These are phyloP conservation scores for Cheilosia grossa DNA, from an alignment of 2,888 invertebrate species.

Conservation along the genomic window DNA sequence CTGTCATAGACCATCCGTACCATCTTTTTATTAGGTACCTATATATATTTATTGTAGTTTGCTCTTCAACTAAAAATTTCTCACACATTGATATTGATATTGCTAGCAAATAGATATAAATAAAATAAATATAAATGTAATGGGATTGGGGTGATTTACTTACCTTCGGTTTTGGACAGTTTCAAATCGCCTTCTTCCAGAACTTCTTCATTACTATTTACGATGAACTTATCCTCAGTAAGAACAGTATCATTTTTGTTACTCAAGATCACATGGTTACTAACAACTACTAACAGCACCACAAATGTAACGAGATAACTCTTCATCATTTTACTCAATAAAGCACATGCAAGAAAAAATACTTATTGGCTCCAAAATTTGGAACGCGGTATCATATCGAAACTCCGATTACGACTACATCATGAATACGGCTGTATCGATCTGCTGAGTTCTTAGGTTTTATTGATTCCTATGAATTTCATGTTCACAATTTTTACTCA, in stretches of 20 bases:
- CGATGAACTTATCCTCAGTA: conserved; percentile 24
- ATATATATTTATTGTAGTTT: too few relatives aligned
- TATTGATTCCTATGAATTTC: neutral
- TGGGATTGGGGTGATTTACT: neutral
- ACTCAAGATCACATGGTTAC: conserved; percentile 58
- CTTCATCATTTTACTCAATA: conserved; percentile 56
- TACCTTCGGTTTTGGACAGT: conserved; percentile 46
- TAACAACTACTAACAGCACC: conserved; percentile 68
- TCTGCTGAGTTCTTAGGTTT: neutral
- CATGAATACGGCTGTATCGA: conserved; percentile 6
- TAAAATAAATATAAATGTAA: too few relatives aligned
- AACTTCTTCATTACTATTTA: conserved; percentile 27
- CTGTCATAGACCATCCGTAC: too few relatives aligned
- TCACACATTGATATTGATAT: too few relatives aligned
- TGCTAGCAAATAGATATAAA: too few relatives aligned
- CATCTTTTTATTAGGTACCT: too few relatives aligned
- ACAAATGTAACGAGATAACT: conserved; percentile 45
- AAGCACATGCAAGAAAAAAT: conserved; percentile 38
- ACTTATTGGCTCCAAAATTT: conserved; percentile 21
- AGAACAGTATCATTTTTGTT: conserved; percentile 38
- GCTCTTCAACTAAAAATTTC: too few relatives aligned
- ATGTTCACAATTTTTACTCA: neutral
- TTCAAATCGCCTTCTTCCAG: conserved; percentile 7
- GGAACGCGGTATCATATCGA: conserved; percentile 12
- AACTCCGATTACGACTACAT: conserved; percentile 45